Evolutionary conservation across 2,113 vertebrate genomes (phyloP), one percentile per base, ranked within the genome.

Genomic region (Semnornis frantzii): DNA sequence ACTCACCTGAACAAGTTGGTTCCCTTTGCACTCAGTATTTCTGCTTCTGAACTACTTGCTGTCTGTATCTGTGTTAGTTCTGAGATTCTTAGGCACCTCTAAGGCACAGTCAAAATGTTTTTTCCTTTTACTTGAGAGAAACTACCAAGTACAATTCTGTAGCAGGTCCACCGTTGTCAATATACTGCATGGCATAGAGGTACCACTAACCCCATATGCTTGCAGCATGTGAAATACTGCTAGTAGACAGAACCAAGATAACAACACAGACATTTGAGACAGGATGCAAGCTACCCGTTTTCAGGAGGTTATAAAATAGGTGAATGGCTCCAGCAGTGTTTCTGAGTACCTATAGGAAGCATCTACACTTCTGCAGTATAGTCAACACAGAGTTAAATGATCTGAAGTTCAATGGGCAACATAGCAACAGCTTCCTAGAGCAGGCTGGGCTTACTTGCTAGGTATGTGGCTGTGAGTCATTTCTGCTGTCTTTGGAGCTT

Each of bases 141-240:
- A 8, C 15, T 84, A 6, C 12, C 19, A 39, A 52, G 9, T 60
- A 17, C 18, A 50, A 8, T 59, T 94, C 37, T 65, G 5, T 70
- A 82, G 39, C 42, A 64, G 24, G 16, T 69, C 18, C 5, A 16
- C 57, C 50, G 50, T 52, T 80, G 44, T 54, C 46, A 25, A 4
- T 39, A 5, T n/a, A 44, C 27, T 21, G 7, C 16, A 8, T 0
- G 1, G 24, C 14, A 3, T 0, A 79, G 55, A 55, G 39, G 12
- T 52, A 34, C 15, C 1, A 0, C 50, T 82, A 0, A 68, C 27
- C 24, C 5, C 27, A 4, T 12, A 7, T 14, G 52, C 65, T 62
- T 18, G 2, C 54, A 55, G 15, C 54, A 55, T 0, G 1, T 69
- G 62, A 48, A 58, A 19, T 70, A 23, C 57, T 82, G 33, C 31